Base-by-base conservation (phyloP, 92 coral and sea anemone genomes). In the Anthopleura xanthogrammica region DNA sequence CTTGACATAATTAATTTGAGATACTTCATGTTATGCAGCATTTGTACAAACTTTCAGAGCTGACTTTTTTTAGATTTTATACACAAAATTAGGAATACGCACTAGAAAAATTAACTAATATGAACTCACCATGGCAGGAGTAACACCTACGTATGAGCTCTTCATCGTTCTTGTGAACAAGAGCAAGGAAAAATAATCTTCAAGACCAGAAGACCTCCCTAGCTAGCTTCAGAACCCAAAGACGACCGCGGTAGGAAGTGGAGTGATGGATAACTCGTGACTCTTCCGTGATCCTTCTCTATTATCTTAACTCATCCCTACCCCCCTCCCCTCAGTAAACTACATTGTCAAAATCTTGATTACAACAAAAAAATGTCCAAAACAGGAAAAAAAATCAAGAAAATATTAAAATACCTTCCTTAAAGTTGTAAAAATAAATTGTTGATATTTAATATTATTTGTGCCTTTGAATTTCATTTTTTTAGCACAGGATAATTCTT, bases 151-250 rank as follows among this genome's bases (percentile, higher is more conserved):
- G 29, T n/a, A 19, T 10, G 36, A 8, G 3, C 10, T 22, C 74
- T 68, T 68, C 74, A 68, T 68, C 74, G 74, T 68, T 29, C 74
- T 68, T 23, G 74, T 68, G 19, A 42, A 24, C 14, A 68, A 36
- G 36, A 68, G 17, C 41, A 68, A 68, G 42, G 5, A 29, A n/a
- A 46, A 54, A 62, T 62, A 23, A 62, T n/a, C 29, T 62, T 14
- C 12, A 62, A 62, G 19, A 7, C 7, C n/a, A 24, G 11, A 23
- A 29, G 4, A 68, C 41, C 36, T 23, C 46, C 74, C 42, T 68
- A 2, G 42, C 46, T 24, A 16, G 74, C 74, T 68, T 62, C 29
- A 68, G 42, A 68, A 36, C 17, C 11, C 7, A 29, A 6, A 20
- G 22, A n/a, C 29, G 50, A 46, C 72, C 24, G 36, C 36, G 1